phyloP scores from a whole-genome alignment of 2,797 vertebrate genomes.

The Pangasius larnaudii region DNA sequence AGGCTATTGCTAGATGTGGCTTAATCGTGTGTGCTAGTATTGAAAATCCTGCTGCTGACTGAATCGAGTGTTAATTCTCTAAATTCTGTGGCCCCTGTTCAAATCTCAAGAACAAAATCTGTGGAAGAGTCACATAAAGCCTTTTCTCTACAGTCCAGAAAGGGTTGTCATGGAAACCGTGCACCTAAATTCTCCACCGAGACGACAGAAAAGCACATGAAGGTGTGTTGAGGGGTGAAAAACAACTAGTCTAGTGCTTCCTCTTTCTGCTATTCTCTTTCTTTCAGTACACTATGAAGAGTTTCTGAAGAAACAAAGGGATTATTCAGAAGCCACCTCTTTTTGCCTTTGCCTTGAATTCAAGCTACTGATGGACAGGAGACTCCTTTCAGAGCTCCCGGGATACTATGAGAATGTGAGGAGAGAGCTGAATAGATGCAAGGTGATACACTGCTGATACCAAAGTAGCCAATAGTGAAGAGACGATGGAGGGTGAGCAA shows the following conservation, averaged over 20 bases:
- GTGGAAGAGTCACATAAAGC: constrained; percentile 37
- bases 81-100: constrained; percentile 38
- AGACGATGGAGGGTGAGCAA: constrained; percentile 1
- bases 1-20: not conserved
- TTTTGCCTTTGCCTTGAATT: constrained; percentile 45
- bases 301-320: constrained; percentile 50
- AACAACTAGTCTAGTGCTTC: constrained; percentile 51
- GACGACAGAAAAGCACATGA: constrained; percentile 66
- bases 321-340: constrained; percentile 47
- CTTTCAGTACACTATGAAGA: constrained; percentile 53
- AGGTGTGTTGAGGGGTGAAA: constrained; percentile 52
- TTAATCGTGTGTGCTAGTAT: not conserved
- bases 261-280: constrained; percentile 24
- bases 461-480: constrained; percentile 29
- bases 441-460: constrained; percentile 23
- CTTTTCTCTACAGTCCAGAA: constrained; percentile 65
- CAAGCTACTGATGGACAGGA: constrained; percentile 40
- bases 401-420: constrained; percentile 26
- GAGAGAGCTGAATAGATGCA: constrained; percentile 26
- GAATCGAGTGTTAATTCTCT: constrained; percentile 1
- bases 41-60: not conserved
- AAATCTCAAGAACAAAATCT: constrained; percentile 52
- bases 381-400: constrained; percentile 14
- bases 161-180: constrained; percentile 85
- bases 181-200: constrained; percentile 71